Evolutionary conservation across 2,888 invertebrate genomes (phyloP), one percentile per base, ranked within the genome.

Genomic region (Philereme transversata): DNA sequence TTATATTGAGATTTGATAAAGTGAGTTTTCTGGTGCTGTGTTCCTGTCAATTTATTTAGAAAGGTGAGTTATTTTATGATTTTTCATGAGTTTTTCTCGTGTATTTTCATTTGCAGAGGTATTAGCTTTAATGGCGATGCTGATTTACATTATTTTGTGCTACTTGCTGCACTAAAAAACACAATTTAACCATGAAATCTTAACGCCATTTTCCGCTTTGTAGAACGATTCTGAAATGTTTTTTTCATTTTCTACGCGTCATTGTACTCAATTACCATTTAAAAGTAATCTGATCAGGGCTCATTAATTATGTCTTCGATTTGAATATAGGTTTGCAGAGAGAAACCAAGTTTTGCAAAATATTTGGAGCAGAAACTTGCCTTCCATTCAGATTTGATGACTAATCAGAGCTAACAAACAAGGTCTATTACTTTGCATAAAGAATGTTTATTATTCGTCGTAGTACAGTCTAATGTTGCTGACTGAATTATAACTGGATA

Each of bases 151-250:
- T 46, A 36, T 35, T 56, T 60, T 52, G 8, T 49, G 0, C n/a
- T 45, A 6, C 43, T 56, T 47, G 34, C 22, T 57, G 54, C 43
- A 38, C n/a, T 47, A 43, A 62, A 69, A 72, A 72, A 67, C 67
- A 63, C 60, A 46, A 66, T 76, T 71, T 79, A 81, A 81, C 79
- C 81, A 77, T 78, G 79, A 84, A 83, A 78, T 79, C 71, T 71
- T 77, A 87, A 83, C 91, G 91, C 91, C 91, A 91, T 91, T 91
- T 91, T 91, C 82, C 86, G 84, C 80, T 83, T 78, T 78, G 78
- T 78, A 83, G 80, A 82, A 84, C 79, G 82, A 78, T 79, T 73
- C 74, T 70, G 71, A 80, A 79, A 75, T 82, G 77, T 84, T 83
- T 87, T 84, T 85, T 84, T 74, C 78, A 77, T 75, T 77, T 74